Evolutionary conservation across 2,797 vertebrate species (phyloP), one percentile per base, ranked within the genome.

Genomic region (Discoglossus pictus): DNA sequence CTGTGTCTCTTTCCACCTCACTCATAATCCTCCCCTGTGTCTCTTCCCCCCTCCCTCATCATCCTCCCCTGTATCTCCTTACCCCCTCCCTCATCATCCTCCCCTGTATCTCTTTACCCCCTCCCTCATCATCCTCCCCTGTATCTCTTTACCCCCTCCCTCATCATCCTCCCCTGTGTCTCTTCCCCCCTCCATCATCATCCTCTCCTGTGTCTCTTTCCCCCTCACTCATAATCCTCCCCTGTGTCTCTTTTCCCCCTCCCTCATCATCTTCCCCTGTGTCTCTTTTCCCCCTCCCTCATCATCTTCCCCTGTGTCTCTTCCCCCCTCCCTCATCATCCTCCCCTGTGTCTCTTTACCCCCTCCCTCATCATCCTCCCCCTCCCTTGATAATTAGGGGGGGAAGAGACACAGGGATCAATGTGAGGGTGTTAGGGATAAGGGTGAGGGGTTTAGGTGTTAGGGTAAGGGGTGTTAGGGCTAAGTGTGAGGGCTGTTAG

Each of bases 81-180:
- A 77, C 83, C 82, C 77, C 79, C 82, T 78, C 85, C 76, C 63
- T 69, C 78, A 75, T 79, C 77, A 72, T 82, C 76, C 79, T 81
- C 76, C 81, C 74, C 79, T 83, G 83, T 82, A 83, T 76, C 74
- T 85, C 82, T 84, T 90, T 90, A 88, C 91, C 90, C 91, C 90
- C 90, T 92, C 91, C 86, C 91, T 90, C 90, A 89, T 89, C 92
- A 92, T 88, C 89, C 90, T 91, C 86, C 86, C 82, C n/a, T n/a
- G n/a, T 81, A 88, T 85, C 87, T 85, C 81, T 83, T 83, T 87
- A 83, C 82, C 61, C 68, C 78, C 67, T 64, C 77, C 79, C 75
- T 76, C 71, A 74, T 91, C 91, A 86, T 86, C 83, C 65, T 76
- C 82, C 80, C 79, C 81, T 80, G 75, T 91, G 91, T 87, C 89